Percentiles rank a stretch among this genome's conserved stretches.
phyloP scores from a whole-genome alignment of 1,140 invertebrate species.

The Drosophila mojavensis region DNA sequence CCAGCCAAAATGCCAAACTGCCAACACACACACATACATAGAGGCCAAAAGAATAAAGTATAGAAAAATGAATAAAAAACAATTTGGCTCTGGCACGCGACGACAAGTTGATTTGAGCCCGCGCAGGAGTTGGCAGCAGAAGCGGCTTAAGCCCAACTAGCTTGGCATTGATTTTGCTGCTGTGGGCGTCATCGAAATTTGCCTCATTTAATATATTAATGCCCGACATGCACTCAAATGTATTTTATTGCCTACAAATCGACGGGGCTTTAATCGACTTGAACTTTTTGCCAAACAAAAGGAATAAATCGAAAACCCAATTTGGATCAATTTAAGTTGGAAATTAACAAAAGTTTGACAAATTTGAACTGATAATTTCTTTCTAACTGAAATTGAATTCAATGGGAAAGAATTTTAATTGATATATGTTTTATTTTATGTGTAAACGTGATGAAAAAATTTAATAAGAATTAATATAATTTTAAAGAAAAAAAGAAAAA shows the following conservation, averaged over 20 bases:
- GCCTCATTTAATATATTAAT: slow-evolving; percentile 66
- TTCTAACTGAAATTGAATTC: too few species aligned
- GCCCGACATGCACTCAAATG: slow-evolving; percentile 60
- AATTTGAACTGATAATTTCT: too few species aligned
- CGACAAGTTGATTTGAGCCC: not conserved
- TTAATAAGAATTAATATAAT: too few species aligned
- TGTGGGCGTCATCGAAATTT: slow-evolving; percentile 9
- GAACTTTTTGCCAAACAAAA: not conserved
- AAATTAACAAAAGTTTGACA: slow-evolving; percentile 46
- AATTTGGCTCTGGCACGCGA: slow-evolving; percentile 65
- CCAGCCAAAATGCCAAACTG: slow-evolving; percentile 43
- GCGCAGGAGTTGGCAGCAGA: too few species aligned
- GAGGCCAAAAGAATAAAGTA: slow-evolving; percentile 3
- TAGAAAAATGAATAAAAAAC: slow-evolving; percentile 6
- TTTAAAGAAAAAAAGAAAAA: too few species aligned
- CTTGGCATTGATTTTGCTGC: slow-evolving; percentile 41
- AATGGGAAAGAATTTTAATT: too few species aligned
- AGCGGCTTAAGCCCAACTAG: slow-evolving; percentile 3
- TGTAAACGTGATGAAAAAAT: accelerated
- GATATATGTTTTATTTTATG: too few species aligned
- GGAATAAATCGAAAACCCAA: slow-evolving; percentile 15
- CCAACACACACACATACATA: not conserved
- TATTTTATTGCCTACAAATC: slow-evolving; percentile 65
- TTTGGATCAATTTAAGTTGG: slow-evolving; percentile 49
- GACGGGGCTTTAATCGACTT: slow-evolving; percentile 26